phyloP scores from a whole-genome alignment of 1,140 invertebrate species.

The Paramacrobiotus metropolitanus region DNA sequence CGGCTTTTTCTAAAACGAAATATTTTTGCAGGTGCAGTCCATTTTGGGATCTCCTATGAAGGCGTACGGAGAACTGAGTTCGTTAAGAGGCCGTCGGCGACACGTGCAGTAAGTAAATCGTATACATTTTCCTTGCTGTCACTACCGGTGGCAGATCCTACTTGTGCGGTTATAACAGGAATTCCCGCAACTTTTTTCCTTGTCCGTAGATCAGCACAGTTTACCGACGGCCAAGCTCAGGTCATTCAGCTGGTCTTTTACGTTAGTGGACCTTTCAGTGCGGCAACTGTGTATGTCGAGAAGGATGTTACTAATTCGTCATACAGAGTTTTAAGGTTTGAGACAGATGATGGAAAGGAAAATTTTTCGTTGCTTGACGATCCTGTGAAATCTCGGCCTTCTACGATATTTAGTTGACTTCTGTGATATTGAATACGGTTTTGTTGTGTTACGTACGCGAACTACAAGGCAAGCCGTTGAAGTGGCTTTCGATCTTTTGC shows the following conservation, averaged over 20 bases:
- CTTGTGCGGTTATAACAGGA: neutral
- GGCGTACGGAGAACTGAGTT: neutral
- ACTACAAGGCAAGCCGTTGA: too few relatives aligned
- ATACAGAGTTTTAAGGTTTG: neutral
- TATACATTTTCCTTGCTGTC: too few relatives aligned
- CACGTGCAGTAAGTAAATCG: neutral
- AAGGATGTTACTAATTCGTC: neutral
- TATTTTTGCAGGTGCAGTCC: neutral
- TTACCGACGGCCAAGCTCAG: neutral
- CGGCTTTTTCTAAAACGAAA: neutral
- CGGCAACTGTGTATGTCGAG: neutral
- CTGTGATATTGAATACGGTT: too few relatives aligned
- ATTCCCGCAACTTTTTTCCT: neutral
- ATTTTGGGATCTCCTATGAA: neutral
- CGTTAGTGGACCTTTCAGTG: neutral
- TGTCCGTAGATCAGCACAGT: neutral
- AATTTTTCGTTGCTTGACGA: neutral
- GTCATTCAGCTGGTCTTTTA: neutral
- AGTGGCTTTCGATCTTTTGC: too few relatives aligned
- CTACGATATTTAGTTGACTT: too few relatives aligned
- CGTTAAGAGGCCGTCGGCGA: neutral
- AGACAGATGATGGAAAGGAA: constrained; percentile 6
- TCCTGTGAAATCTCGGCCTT: too few relatives aligned
- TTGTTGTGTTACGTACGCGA: too few relatives aligned
- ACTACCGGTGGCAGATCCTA: too few relatives aligned